These are phyloP conservation scores for Calliopsis andreniformis DNA, from an alignment of 1,140 invertebrate genomes.

Conservation along the genomic window DNA sequence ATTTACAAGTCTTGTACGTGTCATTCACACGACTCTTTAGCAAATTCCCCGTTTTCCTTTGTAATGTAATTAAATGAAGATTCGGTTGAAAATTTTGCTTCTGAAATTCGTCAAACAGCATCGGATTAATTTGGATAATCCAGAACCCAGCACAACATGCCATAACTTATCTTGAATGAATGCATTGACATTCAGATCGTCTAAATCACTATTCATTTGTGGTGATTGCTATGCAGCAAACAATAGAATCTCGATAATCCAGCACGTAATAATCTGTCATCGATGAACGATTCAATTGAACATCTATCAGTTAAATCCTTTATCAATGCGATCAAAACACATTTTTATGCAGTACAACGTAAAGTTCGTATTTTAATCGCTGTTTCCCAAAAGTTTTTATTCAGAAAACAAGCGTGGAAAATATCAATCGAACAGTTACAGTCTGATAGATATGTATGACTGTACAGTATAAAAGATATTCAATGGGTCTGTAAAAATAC, in stretches of 20 bases:
- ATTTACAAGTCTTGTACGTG: no score
- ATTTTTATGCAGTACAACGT: neutral
- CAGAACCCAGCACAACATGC: constrained; percentile 1
- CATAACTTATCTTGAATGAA: constrained; percentile 38
- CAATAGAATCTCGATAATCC: constrained; percentile 44
- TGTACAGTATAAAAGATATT: no score
- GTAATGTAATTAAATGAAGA: no score
- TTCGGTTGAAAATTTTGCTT: neutral
- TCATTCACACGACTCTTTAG: no score
- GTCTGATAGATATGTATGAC: no score
- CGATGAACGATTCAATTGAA: constrained; percentile 22
- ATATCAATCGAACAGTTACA: no score
- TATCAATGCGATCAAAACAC: neutral
- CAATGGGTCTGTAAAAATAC: no score
- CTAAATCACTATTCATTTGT: constrained; percentile 47
- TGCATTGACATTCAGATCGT: constrained; percentile 13
- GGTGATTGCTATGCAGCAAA: constrained; percentile 31
- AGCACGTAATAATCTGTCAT: constrained; percentile 43
- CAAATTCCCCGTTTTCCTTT: no score
- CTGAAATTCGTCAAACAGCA: neutral
- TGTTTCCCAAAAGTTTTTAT: no score
- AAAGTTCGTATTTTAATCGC: no score
- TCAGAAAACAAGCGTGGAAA: no score
- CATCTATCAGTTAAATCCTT: constrained; percentile 25
- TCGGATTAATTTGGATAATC: constrained; percentile 31